Conservation (phyloP, 2,888 invertebrate species). For the Mythimna pallens region DNA sequence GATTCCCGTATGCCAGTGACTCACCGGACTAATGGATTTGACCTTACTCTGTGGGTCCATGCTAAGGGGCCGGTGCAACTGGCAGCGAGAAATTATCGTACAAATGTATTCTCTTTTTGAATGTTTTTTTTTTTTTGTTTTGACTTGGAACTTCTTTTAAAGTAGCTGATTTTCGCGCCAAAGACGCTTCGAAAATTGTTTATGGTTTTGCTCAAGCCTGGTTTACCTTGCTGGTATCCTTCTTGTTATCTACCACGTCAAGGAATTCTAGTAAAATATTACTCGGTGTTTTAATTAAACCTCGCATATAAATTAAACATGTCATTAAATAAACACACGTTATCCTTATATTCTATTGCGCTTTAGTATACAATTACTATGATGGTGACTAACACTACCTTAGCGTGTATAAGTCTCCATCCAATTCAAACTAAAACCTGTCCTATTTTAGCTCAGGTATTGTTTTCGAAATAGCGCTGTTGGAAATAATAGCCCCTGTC, state of each 20-base stretch:
- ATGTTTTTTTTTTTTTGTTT: constrained; percentile 8
- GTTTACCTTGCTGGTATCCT: background rate
- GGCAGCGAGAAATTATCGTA: constrained; percentile 41
- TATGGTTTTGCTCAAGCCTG: background rate
- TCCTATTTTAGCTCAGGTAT: constrained; percentile 39
- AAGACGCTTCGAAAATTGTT: background rate
- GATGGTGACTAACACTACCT: constrained; percentile 28
- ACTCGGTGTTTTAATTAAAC: background rate
- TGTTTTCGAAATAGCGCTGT: constrained; percentile 45
- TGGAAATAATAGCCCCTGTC: constrained; percentile 50
- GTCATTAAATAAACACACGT: constrained; percentile 5
- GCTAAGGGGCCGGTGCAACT: constrained; percentile 63
- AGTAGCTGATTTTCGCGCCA: background rate
- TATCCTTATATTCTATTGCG: constrained; percentile 24
- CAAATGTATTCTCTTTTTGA: constrained; percentile 30
- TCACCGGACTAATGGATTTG: constrained; percentile 72
- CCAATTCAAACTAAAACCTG: constrained; percentile 39
- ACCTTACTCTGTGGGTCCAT: constrained; percentile 68
- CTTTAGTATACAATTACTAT: constrained; percentile 23
- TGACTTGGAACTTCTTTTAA: background rate
- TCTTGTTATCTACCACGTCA: background rate
- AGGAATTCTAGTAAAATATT: background rate
- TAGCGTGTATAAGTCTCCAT: constrained; percentile 13
- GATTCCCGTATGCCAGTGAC: constrained; percentile 65
- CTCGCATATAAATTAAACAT: constrained; percentile 1